Conservation (phyloP, 2,888 invertebrate species). For the Aelia acuminata region DNA sequence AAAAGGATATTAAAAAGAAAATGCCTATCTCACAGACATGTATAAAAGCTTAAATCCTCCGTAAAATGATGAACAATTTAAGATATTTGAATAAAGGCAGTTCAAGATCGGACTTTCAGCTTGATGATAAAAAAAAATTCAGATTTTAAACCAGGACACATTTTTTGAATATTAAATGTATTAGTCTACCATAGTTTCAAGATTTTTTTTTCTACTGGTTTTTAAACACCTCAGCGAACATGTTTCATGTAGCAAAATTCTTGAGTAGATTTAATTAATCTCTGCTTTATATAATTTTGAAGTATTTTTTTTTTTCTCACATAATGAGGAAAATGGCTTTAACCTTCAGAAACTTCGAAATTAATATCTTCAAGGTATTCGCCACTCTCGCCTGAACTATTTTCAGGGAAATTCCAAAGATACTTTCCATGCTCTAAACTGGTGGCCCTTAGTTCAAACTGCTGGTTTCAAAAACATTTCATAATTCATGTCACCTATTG, state of each 20-base stretch:
- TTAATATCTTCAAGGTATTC: constrained; percentile 18
- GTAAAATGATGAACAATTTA: not conserved
- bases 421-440: not conserved
- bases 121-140: not conserved
- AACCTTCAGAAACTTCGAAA: not conserved
- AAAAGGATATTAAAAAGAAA: not conserved
- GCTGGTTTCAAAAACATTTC: not conserved
- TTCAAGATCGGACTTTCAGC: not conserved
- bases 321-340: not conserved
- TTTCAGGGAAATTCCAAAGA: constrained; percentile 19
- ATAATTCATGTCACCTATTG: not conserved
- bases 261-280: not conserved
- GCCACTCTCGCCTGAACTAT: not conserved
- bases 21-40: not conserved
- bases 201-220: too few species aligned
- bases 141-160: not conserved
- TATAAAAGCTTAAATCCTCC: too few species aligned
- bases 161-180: too few species aligned
- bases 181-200: too few species aligned
- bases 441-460: not conserved
- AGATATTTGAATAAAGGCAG: not conserved
- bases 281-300: not conserved
- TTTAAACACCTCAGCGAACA: too few species aligned
- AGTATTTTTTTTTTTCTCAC: not conserved
- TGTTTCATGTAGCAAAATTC: too few species aligned